These are phyloP conservation scores for Drosophila hydei DNA, from an alignment of 1,140 invertebrate species.

Conservation along the genomic window DNA sequence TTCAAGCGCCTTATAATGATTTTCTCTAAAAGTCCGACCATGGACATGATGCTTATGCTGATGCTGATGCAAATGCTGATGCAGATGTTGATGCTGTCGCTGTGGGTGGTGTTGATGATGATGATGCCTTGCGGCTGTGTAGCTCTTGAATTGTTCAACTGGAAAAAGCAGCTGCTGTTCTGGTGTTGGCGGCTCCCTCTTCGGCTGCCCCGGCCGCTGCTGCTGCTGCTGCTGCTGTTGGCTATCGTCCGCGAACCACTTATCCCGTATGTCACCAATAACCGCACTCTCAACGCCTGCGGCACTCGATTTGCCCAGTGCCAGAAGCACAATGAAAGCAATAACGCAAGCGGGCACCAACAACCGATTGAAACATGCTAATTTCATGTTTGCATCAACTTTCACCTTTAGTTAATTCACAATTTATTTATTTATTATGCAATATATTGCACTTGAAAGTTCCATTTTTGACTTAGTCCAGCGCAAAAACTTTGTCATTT, in stretches of 20 bases:
- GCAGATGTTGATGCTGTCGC: conserved; percentile 24
- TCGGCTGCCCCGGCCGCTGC: neutral
- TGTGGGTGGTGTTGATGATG: conserved; percentile 45
- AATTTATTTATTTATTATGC: conserved; percentile 21
- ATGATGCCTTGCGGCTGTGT: conserved; percentile 27
- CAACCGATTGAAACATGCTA: conserved; percentile 45
- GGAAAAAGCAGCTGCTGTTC: conserved; percentile 19
- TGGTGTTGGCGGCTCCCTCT: neutral
- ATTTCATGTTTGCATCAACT: conserved; percentile 62
- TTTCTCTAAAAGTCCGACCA: conserved; percentile 30
- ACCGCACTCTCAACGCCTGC: conserved; percentile 59
- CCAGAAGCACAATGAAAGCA: conserved; percentile 37
- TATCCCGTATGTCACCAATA: conserved; percentile 66
- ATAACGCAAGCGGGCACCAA: conserved; percentile 41
- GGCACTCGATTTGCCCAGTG: conserved; percentile 15
- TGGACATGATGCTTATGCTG: conserved; percentile 32
- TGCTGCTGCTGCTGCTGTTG: conserved; percentile 6
- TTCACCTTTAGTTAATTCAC: conserved; percentile 12
- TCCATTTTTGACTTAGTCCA: conserved; percentile 12
- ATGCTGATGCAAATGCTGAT: conserved; percentile 12
- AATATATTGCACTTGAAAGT: neutral
- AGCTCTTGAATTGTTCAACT: conserved; percentile 19
- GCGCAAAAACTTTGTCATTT: neutral
- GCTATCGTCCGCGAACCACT: conserved; percentile 33
- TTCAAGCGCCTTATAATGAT: conserved; percentile 58